Conservation (phyloP, 2,113 vertebrate species). For the Eretmochelys imbricata region DNA sequence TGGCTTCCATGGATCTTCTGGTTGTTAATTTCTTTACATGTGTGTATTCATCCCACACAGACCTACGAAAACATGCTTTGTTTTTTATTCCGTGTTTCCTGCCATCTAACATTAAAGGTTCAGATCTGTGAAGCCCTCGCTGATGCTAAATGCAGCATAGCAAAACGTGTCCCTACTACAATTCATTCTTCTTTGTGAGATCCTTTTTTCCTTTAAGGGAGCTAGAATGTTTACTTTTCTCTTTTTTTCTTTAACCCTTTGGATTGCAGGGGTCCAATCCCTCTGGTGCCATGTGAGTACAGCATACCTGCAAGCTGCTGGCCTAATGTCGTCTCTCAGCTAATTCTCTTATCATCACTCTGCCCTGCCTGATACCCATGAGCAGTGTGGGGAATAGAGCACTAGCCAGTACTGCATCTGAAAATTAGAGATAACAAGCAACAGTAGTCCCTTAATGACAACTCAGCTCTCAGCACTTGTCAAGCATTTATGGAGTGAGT, state of each 20-base stretch:
- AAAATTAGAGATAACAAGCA: not conserved
- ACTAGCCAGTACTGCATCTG: not conserved
- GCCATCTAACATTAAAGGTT: not conserved
- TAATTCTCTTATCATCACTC: constrained; percentile 34
- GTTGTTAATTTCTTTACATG: constrained; percentile 50
- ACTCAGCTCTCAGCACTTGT: not conserved
- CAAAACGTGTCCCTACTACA: not conserved
- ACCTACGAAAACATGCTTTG: constrained; percentile 18
- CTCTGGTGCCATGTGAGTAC: not conserved
- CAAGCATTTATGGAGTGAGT: not conserved
- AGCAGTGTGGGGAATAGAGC: not conserved
- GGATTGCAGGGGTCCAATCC: not conserved
- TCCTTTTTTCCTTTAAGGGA: constrained; percentile 1
- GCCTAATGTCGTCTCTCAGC: not conserved
- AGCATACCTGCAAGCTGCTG: not conserved
- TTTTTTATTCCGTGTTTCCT: constrained; percentile 40
- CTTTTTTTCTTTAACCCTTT: constrained; percentile 12
- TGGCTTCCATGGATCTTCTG: constrained; percentile 37
- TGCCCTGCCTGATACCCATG: not conserved
- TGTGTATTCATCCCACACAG: constrained; percentile 39
- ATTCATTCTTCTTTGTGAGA: not conserved
- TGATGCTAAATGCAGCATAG: not conserved
- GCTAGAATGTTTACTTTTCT: not conserved
- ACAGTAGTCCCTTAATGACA: constrained; percentile 6
- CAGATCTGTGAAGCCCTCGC: not conserved